phyloP scores from a whole-genome alignment of 2,888 invertebrate genomes.

The Cetonia aurata region DNA sequence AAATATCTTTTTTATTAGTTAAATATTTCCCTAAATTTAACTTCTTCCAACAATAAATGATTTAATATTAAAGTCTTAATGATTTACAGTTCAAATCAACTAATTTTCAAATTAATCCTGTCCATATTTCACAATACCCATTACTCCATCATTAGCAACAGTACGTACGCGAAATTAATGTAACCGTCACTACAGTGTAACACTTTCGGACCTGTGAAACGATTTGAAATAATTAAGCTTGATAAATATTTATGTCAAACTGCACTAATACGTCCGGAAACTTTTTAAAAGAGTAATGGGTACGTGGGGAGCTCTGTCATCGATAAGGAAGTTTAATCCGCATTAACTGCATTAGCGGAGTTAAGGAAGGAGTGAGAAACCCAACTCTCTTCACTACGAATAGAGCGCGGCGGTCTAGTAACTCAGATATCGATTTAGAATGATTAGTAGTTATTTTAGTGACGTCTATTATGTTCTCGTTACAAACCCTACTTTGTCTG shows the following conservation, averaged over 20 bases:
- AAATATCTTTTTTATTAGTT: no score
- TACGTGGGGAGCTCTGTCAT: slow-evolving; percentile 5
- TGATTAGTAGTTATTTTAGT: slow-evolving; percentile 30
- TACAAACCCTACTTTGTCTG: not conserved
- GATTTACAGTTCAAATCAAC: no score
- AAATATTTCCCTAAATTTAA: no score
- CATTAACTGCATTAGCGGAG: slow-evolving; percentile 25
- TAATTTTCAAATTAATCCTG: no score
- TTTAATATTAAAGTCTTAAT: no score
- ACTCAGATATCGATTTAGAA: slow-evolving; percentile 33
- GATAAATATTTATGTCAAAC: slow-evolving; percentile 23
- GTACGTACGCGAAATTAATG: not conserved
- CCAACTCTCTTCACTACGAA: not conserved
- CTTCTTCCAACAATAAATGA: no score
- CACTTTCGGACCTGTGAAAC: not conserved
- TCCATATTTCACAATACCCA: no score
- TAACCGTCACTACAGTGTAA: not conserved
- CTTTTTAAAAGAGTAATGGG: slow-evolving; percentile 17
- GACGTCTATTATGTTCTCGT: slow-evolving; percentile 19
- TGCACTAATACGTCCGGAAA: slow-evolving; percentile 6
- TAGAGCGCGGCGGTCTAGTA: slow-evolving; percentile 4
- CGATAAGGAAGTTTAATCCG: slow-evolving; percentile 29
- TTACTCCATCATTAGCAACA: not conserved
- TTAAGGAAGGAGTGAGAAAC: slow-evolving; percentile 3
- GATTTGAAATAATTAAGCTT: slow-evolving; percentile 14